Percentiles rank a stretch among this genome's conserved stretches.
phyloP scores from a whole-genome alignment of 1,140 invertebrate genomes.

The Diorhabda sublineata region DNA sequence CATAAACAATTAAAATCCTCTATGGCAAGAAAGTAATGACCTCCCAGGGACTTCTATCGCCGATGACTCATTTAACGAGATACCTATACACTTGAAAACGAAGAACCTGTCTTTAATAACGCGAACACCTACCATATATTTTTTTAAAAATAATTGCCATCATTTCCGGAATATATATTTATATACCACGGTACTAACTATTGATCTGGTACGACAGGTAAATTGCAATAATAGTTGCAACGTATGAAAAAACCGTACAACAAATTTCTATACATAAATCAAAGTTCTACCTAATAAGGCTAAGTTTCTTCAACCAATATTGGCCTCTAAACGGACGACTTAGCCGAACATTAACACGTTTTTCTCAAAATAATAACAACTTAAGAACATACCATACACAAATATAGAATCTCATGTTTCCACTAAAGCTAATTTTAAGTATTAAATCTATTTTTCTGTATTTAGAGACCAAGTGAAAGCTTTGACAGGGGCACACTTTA shows the following conservation, averaged over 20 bases:
- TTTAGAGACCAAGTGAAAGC: constrained; percentile 40
- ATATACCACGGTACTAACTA: background rate
- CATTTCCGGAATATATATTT: constrained; percentile 15
- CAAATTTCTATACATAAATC: constrained; percentile 17
- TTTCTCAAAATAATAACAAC: background rate
- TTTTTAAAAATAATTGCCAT: constrained; percentile 8
- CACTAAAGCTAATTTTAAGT: constrained; percentile 27
- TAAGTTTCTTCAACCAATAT: constrained; percentile 33
- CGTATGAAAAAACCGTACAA: constrained; percentile 4
- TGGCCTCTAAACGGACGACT: constrained; percentile 34
- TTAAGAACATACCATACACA: constrained; percentile 16
- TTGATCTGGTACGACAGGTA: background rate
- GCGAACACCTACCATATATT: constrained; percentile 16
- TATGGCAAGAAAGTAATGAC: constrained; percentile 27
- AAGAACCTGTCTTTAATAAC: constrained; percentile 22
- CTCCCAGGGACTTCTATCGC: constrained; percentile 27
- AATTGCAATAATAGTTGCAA: constrained; percentile 12
- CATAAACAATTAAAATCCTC: constrained; percentile 6
- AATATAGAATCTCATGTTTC: constrained; percentile 21
- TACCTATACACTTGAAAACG: constrained; percentile 23
- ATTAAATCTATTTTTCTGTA: constrained; percentile 36
- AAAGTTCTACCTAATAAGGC: constrained; percentile 41
- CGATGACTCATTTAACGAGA: constrained; percentile 32
- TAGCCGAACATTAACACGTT: constrained; percentile 10
- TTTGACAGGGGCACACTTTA: constrained; percentile 39